phyloP scores from a whole-genome alignment of 2,113 vertebrate species.

The Xiphophorus hellerii region DNA sequence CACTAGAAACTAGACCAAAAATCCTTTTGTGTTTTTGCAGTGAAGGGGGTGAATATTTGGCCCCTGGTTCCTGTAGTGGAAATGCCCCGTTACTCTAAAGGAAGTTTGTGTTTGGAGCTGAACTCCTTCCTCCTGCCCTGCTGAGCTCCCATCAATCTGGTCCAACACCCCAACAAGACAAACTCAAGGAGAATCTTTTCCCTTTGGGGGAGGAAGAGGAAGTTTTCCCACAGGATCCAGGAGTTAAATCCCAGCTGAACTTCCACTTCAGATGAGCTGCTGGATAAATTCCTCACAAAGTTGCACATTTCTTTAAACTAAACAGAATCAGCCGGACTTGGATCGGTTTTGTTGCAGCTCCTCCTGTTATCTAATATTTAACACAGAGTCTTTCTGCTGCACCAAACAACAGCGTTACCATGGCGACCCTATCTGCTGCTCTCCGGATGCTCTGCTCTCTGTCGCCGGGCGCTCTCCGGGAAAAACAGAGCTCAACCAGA shows the following conservation, averaged over 20 bases:
- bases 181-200: neutral
- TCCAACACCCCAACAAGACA: neutral
- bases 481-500: slow-evolving; percentile 3
- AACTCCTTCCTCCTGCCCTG: no score
- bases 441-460: slow-evolving; percentile 36
- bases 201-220: neutral
- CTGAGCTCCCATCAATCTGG: neutral
- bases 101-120: no score
- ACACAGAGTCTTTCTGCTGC: neutral
- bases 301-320: no score
- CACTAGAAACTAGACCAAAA: no score
- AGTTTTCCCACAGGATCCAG: neutral
- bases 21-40: no score
- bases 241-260: neutral
- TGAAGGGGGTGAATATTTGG: no score
- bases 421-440: slow-evolving; percentile 49
- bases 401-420: slow-evolving; percentile 47
- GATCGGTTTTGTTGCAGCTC: no score
- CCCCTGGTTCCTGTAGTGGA: no score
- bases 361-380: no score
- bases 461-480: slow-evolving; percentile 17
- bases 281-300: no score
- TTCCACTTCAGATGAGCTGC: neutral
- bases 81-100: no score
- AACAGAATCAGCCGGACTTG: no score